Conservation (phyloP, 1,140 invertebrate genomes). For the Aporrectodea caliginosa region DNA sequence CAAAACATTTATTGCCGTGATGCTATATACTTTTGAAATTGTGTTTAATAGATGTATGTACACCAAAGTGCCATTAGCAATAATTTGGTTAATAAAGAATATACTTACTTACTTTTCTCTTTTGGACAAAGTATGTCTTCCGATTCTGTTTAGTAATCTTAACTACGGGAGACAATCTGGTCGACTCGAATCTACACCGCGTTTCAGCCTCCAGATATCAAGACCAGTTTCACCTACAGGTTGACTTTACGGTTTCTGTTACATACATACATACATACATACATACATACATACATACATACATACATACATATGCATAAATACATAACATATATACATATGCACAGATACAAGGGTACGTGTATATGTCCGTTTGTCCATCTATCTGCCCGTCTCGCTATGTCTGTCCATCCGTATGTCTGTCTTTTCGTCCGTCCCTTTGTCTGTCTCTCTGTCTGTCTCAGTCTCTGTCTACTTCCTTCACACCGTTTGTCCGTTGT, state of each 20-base stretch:
- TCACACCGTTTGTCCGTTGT: no score
- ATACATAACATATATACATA: not conserved
- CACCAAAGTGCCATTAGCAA: not conserved
- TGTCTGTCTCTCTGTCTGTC: no score
- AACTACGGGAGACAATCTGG: not conserved
- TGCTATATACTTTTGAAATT: no score
- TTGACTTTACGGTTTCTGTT: not conserved
- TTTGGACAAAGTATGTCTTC: not conserved
- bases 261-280: not conserved
- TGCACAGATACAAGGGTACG: not conserved
- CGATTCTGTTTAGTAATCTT: not conserved
- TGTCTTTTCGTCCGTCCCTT: no score
- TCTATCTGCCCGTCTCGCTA: no score
- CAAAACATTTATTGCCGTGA: no score
- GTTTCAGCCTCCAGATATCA: not conserved
- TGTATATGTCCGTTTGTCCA: no score
- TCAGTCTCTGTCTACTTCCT: no score
- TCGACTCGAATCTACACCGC: not conserved
- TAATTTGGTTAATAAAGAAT: not conserved
- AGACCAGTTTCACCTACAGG: not conserved
- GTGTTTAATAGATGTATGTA: not conserved
- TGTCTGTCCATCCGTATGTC: no score
- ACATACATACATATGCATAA: not conserved
- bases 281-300: not conserved
- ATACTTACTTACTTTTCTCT: no score